Evolutionary conservation across 2,888 invertebrate genomes (phyloP).

Genomic region (Mythimna impura): DNA sequence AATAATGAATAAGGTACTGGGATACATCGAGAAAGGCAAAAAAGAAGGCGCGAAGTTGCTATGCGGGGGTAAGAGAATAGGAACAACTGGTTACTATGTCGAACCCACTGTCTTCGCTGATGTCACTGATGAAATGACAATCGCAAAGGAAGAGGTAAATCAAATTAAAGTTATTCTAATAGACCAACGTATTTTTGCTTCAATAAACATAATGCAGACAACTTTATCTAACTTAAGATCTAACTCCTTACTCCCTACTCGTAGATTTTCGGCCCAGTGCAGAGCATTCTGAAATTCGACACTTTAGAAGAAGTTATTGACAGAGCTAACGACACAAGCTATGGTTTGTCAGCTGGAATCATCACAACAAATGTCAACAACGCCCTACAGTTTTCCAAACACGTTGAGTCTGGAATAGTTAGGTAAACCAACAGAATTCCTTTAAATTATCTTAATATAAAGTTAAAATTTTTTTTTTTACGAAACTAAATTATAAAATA

Average conservation of each 20-base stretch:
- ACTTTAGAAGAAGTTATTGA: slow-evolving; percentile 95
- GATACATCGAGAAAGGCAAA: slow-evolving; percentile 94
- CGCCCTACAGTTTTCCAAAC: slow-evolving; percentile 93
- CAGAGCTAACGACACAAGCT: slow-evolving; percentile 94
- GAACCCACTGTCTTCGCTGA: slow-evolving; percentile 94
- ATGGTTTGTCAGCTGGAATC: slow-evolving; percentile 95
- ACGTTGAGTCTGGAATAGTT: slow-evolving; percentile 94
- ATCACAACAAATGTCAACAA: slow-evolving; percentile 95
- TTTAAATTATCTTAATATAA: neutral
- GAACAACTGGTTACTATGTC: slow-evolving; percentile 93
- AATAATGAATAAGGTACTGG: slow-evolving; percentile 94
- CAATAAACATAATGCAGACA: neutral
- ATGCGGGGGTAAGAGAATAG: slow-evolving; percentile 92
- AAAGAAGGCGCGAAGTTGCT: slow-evolving; percentile 95
- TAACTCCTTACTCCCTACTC: neutral
- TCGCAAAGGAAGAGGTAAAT: slow-evolving; percentile 93
- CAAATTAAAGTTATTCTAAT: no score
- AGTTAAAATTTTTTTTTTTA: neutral
- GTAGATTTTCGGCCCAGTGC: slow-evolving; percentile 97
- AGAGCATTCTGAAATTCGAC: slow-evolving; percentile 95
- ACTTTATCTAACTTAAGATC: neutral
- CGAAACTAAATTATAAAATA: neutral
- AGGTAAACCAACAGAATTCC: slow-evolving; percentile 87
- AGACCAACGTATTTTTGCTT: no score
- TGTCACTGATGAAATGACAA: slow-evolving; percentile 94